Evolutionary conservation across 1,140 invertebrate genomes (phyloP).

Genomic region (Lanistes nyassanus): DNA sequence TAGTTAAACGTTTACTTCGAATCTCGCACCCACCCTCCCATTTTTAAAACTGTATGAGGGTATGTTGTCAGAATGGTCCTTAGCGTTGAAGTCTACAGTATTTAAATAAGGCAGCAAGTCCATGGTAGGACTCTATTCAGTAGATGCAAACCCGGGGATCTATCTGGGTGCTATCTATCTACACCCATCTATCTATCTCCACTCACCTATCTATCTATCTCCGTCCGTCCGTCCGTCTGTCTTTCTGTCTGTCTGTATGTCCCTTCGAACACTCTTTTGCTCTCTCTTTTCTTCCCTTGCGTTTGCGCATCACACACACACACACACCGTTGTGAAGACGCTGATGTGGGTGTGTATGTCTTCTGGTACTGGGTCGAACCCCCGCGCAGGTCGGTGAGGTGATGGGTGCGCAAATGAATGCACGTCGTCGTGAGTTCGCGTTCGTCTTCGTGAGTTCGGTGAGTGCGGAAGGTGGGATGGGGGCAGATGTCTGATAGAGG

Average conservation of each 20-base stretch:
- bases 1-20: too few relatives aligned
- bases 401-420: neutral
- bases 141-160: too few relatives aligned
- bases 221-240: too few relatives aligned
- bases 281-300: neutral
- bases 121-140: too few relatives aligned
- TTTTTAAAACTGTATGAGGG: too few relatives aligned
- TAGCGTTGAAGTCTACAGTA: too few relatives aligned
- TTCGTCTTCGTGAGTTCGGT: neutral
- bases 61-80: too few relatives aligned
- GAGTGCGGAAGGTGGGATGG: neutral
- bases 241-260: slow-evolving; percentile 5
- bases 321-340: slow-evolving; percentile 1
- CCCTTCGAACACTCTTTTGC: neutral
- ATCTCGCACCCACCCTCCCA: too few relatives aligned
- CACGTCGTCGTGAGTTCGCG: neutral
- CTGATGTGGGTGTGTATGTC: neutral
- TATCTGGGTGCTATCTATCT: too few relatives aligned
- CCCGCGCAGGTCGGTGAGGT: neutral
- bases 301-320: neutral
- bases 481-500: slow-evolving; percentile 1
- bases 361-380: neutral
- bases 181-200: too few relatives aligned
- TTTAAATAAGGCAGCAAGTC: too few relatives aligned
- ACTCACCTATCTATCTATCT: too few relatives aligned